Evolutionary conservation across 1,140 invertebrate species (phyloP), one percentile per base, ranked within the genome.

Genomic region (Drosophila azteca): DNA sequence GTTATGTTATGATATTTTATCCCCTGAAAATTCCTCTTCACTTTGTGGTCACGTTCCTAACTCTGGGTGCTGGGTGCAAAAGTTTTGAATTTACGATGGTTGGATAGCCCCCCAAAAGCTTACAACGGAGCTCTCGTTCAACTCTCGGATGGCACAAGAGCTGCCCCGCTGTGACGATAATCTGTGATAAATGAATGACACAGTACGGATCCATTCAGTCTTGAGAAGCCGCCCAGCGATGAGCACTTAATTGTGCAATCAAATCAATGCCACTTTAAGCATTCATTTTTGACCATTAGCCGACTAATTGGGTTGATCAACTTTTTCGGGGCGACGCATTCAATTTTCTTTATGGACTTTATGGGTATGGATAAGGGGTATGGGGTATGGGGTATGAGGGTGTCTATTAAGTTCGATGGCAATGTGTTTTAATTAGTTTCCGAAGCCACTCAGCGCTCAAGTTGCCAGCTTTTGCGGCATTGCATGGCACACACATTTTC

Each of bases 361-460:
- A 39, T 39, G 35, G 11, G 35, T 4, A 49, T 43, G 31, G 24
- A n/a, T 24, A 29, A 77, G 29, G 17, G 20, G 45, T 22, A 48
- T 61, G 24, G 24, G n/a, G n/a, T n/a, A n/a, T n/a, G n/a, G n/a
- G n/a, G 4, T 26, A 26, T 53, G 62, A 43, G 31, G n/a, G 52
- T 8, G 29, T 20, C 73, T 57, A 85, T 77, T 85, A 74, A 74
- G 73, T 77, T 74, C 74, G 59, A 78, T 83, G 55, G 48, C 66
- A 53, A 76, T 73, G 73, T 76, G 76, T 77, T 69, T 73, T 79
- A 83, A 84, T 84, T 84, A 84, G 80, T 77, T 65, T 57, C 39
- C 53, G 57, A 49, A 69, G 50, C 59, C 61, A 58, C 45, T 55
- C 58, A 39, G 35, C 4, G 11, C 35, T 39, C 35, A 39, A 39